A percentile compares a stretch with the other conserved stretches of the same genome.
phyloP scores from a whole-genome alignment of 23 tunicate species.

The Oikopleura albicans region DNA sequence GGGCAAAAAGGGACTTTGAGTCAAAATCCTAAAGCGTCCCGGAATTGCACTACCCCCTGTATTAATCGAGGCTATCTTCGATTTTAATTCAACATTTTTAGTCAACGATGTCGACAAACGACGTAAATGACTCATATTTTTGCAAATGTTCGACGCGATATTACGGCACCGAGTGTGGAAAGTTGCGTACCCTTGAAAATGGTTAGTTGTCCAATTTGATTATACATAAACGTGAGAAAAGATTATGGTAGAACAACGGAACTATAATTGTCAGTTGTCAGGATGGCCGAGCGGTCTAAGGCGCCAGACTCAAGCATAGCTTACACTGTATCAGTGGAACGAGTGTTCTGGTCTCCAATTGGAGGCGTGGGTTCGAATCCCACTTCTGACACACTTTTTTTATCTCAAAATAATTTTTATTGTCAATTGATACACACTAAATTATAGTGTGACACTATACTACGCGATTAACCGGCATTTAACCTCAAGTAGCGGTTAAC shows the following conservation, averaged over 20 bases:
- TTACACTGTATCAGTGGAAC: not conserved
- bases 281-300: constrained; percentile 9
- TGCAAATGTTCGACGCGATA: not conserved
- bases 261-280: not conserved
- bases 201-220: constrained; percentile 1
- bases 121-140: not conserved
- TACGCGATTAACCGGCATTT: too few relatives aligned
- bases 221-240: not conserved
- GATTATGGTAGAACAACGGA: too few relatives aligned
- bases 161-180: not conserved
- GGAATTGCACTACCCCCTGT: too few relatives aligned
- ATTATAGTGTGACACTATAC: too few relatives aligned
- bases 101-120: too few relatives aligned
- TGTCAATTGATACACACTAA: too few relatives aligned
- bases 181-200: not conserved
- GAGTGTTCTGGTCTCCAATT: not conserved
- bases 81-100: too few relatives aligned
- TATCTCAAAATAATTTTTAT: not conserved
- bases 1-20: too few relatives aligned
- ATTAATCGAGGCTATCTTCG: too few relatives aligned
- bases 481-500: too few relatives aligned
- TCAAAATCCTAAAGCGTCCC: too few relatives aligned
- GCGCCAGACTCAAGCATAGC: not conserved
- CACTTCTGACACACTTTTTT: not conserved
- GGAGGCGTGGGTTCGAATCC: constrained; percentile 9